Evolutionary conservation across 2,113 vertebrate genomes (phyloP).

Genomic region (Stegostoma tigrinum): DNA sequence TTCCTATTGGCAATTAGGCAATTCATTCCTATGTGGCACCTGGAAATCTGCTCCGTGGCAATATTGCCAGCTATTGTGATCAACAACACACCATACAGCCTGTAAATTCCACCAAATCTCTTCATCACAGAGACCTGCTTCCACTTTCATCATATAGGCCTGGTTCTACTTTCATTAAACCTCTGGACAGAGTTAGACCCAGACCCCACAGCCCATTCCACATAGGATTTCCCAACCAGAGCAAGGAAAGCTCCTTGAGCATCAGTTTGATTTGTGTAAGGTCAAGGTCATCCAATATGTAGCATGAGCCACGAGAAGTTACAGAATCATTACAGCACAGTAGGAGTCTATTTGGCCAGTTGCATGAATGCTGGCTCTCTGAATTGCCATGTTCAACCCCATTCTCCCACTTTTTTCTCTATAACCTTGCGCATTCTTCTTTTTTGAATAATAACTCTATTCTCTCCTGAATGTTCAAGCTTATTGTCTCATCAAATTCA

Average conservation of each 20-base stretch:
- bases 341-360: too few relatives aligned
- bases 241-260: background rate
- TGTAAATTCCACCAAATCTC: background rate
- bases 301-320: background rate
- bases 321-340: too few relatives aligned
- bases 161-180: background rate
- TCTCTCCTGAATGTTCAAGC: background rate
- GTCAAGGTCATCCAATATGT: background rate
- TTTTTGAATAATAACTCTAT: too few relatives aligned
- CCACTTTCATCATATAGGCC: background rate
- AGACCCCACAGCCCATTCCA: background rate
- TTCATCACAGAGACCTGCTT: background rate
- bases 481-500: background rate
- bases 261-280: background rate
- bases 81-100: too few relatives aligned
- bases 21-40: background rate
- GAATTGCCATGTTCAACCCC: too few relatives aligned
- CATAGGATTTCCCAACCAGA: background rate
- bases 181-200: background rate
- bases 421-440: too few relatives aligned
- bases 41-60: background rate
- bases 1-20: too few relatives aligned
- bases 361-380: too few relatives aligned
- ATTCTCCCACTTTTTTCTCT: too few relatives aligned
- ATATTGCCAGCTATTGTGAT: background rate